Evolutionary conservation across 92 coral and sea anemone species (phyloP), one percentile per base, ranked within the genome.

Genomic region (Heliopora coerulea): DNA sequence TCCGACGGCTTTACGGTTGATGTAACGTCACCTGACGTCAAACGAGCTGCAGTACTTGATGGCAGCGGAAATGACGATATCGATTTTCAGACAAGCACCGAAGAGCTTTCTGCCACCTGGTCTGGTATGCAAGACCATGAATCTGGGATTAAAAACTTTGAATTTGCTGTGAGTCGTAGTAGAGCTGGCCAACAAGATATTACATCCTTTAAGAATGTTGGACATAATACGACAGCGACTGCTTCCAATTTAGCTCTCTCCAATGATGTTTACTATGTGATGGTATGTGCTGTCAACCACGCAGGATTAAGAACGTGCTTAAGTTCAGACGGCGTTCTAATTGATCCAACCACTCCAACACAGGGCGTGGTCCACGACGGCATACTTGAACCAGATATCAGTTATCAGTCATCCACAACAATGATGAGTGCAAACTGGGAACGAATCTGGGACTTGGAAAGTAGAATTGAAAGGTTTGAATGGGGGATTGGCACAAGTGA

Each of bases 301-400:
- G 98, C 98, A 17, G 81, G 83, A 11, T 82, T 89, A 62, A 73
- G 84, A 33, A 78, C 74, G 29, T 93, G 98, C 66, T 29, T 82
- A 19, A 82, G 88, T 49, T 93, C 98, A 0, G 98, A 93, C 37
- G 98, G 98, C 17, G 96, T 93, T 31, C 86, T 93, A 3, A 88
- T 93, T 52, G 96, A 89, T 48, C 87, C 83, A 17, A 85, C 89
- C 11, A 75, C 88, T 18, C 87, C 98, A 49, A 83, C 80, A 42
- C 79, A 67, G 27, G 98, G 98, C 25, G 90, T 87, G 48, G 98
- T 93, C 67, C 86, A 93, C 59, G 98, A 93, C 59, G 98, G 98
- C 33, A 83, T 80, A 30, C 78, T 93, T 24, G 98, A 93, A 48
- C 98, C 98, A 14, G 98, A 93, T 62, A 49, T 93, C 15, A 81